A percentile compares a stretch with the other conserved stretches of the same genome.
Evolutionary conservation across 2,888 invertebrate genomes (phyloP).

Genomic region (Lithosia quadra): DNA sequence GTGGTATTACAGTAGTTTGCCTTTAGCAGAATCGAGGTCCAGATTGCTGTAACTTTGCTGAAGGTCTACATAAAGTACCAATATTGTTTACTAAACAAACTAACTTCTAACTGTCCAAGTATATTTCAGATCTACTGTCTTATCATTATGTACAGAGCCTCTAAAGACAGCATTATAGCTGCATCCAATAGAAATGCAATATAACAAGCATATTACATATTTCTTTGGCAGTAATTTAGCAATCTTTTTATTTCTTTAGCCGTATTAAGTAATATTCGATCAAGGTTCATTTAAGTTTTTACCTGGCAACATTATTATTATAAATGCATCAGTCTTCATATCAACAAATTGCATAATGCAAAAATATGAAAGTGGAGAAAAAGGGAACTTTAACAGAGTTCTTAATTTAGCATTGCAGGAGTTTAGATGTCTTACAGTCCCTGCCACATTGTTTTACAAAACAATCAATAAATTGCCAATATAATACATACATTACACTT

Average conservation of each 20-base stretch:
- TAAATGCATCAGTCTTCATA: conserved; percentile 80
- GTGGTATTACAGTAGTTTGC: no score
- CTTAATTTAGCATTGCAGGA: conserved; percentile 1
- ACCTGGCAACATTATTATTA: conserved; percentile 43
- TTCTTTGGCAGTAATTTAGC: conserved; percentile 45
- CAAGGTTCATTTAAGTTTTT: conserved; percentile 17
- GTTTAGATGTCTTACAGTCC: neutral
- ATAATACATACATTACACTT: conserved; percentile 39
- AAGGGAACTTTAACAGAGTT: neutral
- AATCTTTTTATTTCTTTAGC: conserved; percentile 10
- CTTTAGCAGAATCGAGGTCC: no score
- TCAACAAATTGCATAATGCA: conserved; percentile 46
- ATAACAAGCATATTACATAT: conserved; percentile 21
- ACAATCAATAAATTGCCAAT: conserved; percentile 23
- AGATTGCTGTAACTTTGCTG: neutral
- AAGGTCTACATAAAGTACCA: neutral
- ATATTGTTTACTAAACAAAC: neutral
- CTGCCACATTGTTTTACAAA: neutral
- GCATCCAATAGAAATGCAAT: conserved; percentile 13
- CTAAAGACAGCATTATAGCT: conserved; percentile 2
- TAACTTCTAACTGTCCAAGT: neutral
- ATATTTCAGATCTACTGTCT: conserved; percentile 1
- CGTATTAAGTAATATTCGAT: conserved; percentile 24
- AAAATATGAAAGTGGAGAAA: conserved; percentile 37
- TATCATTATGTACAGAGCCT: conserved; percentile 8